Evolutionary conservation across 2,888 invertebrate genomes (phyloP), one percentile per base, ranked within the genome.

Genomic region (Dioctria linearis): DNA sequence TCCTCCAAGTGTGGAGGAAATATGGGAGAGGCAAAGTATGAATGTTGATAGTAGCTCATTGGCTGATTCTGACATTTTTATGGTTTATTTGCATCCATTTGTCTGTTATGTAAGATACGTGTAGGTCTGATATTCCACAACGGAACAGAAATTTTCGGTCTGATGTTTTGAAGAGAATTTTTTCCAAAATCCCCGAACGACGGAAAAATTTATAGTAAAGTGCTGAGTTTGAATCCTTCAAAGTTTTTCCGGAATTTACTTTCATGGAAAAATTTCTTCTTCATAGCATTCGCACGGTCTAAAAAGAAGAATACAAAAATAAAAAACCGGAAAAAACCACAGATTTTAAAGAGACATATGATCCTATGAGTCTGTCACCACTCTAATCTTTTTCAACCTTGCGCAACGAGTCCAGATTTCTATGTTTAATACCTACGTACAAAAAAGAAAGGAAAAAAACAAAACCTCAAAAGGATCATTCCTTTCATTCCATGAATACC

Each of bases 21-120:
- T 39, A n/a, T 5, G n/a, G 42, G 11, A 5, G 65, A 40, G n/a
- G 51, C 51, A 9, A 11, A 49, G 51, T 11, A 9, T 49, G 6
- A 1, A 9, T 49, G 8, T 2, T 49, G 51, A 9, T 49, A 9
- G 11, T 59, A 46, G 49, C 5, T 39, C 9, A 9, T 25, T 51
- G 49, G 4, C 51, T 69, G 69, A 49, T 69, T 25, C 69, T 69
- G 69, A 69, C 69, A 37, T 37, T 69, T 69, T 69, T 69, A 69
- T 69, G 49, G 51, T 39, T 51, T 51, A 69, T 69, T 69, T 69
- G 49, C 49, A 69, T 37, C 51, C 69, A 69, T 51, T n/a, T 69
- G 40, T 69, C 25, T n/a, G n/a, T n/a, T n/a, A n/a, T n/a, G n/a
- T n/a, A n/a, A 51, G 37, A 13, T 37, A 39, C 37, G 51, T n/a